A percentile compares a stretch with the other conserved stretches of the same genome.
Evolutionary conservation across 2,888 invertebrate species (phyloP).

Genomic region (Callinectes sapidus): DNA sequence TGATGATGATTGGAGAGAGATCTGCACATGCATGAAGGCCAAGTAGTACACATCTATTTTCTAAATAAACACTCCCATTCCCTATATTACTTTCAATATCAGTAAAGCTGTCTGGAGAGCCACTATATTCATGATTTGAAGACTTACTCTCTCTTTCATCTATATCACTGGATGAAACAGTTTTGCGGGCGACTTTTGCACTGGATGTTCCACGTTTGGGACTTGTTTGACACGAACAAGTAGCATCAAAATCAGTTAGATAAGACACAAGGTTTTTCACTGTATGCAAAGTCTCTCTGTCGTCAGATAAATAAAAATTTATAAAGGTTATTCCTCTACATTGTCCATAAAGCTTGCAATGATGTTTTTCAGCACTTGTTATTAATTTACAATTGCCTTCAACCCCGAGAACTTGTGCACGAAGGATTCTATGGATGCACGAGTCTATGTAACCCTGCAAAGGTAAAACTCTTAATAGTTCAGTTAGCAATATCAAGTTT

Average conservation of each 20-base stretch:
- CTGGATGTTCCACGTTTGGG: neutral
- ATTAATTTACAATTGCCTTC: slow-evolving; percentile 59
- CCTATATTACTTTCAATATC: neutral
- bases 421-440: slow-evolving; percentile 55
- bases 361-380: slow-evolving; percentile 56
- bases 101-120: neutral
- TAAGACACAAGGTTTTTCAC: slow-evolving; percentile 44
- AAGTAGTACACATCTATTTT: slow-evolving; percentile 41
- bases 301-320: slow-evolving; percentile 55
- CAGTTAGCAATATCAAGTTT: neutral
- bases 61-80: neutral
- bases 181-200: neutral
- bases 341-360: slow-evolving; percentile 42
- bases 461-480: neutral
- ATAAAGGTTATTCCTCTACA: slow-evolving; percentile 51
- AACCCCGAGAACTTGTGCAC: slow-evolving; percentile 53
- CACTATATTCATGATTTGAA: neutral
- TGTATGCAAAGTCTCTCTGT: slow-evolving; percentile 40
- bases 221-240: slow-evolving; percentile 44
- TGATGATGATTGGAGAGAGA: slow-evolving; percentile 67
- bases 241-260: slow-evolving; percentile 27
- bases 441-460: slow-evolving; percentile 69
- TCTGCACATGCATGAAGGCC: slow-evolving; percentile 72
- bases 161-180: neutral
- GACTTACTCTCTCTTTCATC: neutral